Evolutionary conservation across 2,113 vertebrate species (phyloP).

Genomic region (Cebus imitator): DNA sequence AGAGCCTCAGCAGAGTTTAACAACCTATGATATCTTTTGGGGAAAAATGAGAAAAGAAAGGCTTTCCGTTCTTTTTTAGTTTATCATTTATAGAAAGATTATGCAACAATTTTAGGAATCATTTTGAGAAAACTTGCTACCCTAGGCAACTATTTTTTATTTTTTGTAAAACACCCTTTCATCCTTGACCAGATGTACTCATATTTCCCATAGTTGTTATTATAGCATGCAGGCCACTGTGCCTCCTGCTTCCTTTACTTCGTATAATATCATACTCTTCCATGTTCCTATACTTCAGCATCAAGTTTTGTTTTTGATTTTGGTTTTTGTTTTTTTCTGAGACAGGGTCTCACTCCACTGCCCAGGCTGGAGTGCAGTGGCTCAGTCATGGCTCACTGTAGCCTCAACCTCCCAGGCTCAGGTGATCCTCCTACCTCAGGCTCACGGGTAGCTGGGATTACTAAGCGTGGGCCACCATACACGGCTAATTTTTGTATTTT

Average conservation of each 20-base stretch:
- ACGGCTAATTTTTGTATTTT: too few species aligned
- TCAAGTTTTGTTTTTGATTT: too few species aligned
- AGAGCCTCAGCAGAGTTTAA: background rate
- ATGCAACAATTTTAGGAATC: background rate
- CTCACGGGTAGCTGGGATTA: too few species aligned
- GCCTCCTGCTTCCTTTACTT: background rate
- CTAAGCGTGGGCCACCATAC: too few species aligned
- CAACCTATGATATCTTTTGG: background rate
- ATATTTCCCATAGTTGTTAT: background rate
- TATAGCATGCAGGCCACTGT: fast-evolving
- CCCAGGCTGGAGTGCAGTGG: too few species aligned
- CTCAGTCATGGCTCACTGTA: too few species aligned
- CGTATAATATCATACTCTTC: background rate
- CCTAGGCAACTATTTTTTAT: background rate
- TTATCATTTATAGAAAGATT: background rate
- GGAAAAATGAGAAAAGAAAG: background rate
- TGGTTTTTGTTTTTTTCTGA: too few species aligned
- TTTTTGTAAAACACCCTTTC: background rate
- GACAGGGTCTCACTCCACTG: too few species aligned
- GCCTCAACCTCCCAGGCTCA: too few species aligned
- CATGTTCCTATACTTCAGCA: background rate
- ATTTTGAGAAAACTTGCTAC: background rate
- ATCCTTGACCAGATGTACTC: background rate
- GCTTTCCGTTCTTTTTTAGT: background rate
- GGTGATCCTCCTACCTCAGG: too few species aligned